A percentile compares a stretch with the other conserved stretches of the same genome.
Evolutionary conservation across 53 echinoderm and acorn worm species (phyloP).

Genomic region (Luidia sarsii): DNA sequence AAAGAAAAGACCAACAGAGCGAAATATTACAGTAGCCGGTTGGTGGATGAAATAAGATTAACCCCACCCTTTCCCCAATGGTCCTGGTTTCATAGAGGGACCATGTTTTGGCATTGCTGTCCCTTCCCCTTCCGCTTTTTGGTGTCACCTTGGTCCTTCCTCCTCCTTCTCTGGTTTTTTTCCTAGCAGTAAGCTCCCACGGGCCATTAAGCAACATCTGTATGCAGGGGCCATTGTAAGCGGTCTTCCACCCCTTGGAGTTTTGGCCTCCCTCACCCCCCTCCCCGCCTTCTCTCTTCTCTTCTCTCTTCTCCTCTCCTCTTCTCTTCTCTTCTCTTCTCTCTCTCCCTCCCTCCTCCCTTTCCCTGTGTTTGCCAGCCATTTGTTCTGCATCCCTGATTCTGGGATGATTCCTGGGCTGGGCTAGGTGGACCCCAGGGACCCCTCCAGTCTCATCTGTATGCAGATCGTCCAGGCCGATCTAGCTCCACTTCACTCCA

Average conservation of each 20-base stretch:
- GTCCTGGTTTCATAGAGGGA: no score
- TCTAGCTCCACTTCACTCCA: background rate
- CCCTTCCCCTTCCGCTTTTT: background rate
- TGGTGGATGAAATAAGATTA: no score
- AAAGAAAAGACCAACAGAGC: no score
- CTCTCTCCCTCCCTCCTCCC: background rate
- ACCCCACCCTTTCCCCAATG: no score
- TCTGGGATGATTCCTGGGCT: slow-evolving; percentile 48
- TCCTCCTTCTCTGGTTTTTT: slow-evolving; percentile 2
- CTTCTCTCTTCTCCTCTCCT: no score
- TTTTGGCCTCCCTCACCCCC: background rate
- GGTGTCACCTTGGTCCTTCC: background rate
- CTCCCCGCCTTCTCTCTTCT: slow-evolving; percentile 13
- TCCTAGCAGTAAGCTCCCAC: no score
- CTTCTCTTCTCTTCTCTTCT: background rate
- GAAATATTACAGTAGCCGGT: no score
- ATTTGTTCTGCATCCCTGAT: slow-evolving; percentile 71
- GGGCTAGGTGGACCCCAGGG: slow-evolving; percentile 47
- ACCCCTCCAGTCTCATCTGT: slow-evolving; percentile 34
- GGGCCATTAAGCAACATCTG: slow-evolving; percentile 45
- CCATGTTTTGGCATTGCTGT: no score
- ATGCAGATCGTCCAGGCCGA: slow-evolving; percentile 34
- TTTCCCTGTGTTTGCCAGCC: slow-evolving; percentile 37
- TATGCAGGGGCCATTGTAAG: slow-evolving; percentile 44
- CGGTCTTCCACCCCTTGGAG: slow-evolving; percentile 6